A percentile compares a stretch with the other conserved stretches of the same genome.
Conservation (phyloP, 2,888 invertebrate species). For the Folsomia manolachei region DNA sequence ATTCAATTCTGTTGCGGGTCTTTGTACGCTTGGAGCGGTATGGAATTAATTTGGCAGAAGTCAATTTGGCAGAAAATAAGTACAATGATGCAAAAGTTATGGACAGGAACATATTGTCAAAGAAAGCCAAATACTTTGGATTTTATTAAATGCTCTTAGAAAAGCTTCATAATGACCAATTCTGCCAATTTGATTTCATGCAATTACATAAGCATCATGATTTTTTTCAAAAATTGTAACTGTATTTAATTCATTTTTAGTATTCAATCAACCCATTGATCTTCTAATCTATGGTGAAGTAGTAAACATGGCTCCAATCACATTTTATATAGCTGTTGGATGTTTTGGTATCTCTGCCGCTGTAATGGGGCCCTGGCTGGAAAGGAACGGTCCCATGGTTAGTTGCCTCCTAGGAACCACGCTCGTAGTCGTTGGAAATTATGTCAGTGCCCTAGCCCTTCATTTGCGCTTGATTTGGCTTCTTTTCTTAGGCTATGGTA, state of each 20-base stretch:
- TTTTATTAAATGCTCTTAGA: too few relatives aligned
- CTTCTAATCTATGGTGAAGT: constrained; percentile 35
- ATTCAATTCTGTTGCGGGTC: constrained; percentile 47
- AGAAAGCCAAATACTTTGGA: too few relatives aligned
- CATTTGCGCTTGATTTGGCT: constrained; percentile 37
- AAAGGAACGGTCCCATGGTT: constrained; percentile 39
- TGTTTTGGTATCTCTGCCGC: constrained; percentile 42
- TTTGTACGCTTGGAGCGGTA: constrained; percentile 47
- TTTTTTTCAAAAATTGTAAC: too few relatives aligned
- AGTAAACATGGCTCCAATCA: constrained; percentile 41
- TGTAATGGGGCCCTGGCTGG: constrained; percentile 45
- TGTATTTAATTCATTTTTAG: too few relatives aligned
- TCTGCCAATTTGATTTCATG: too few relatives aligned
- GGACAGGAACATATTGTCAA: too few relatives aligned
- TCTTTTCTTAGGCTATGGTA: constrained; percentile 34
- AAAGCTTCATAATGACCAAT: too few relatives aligned
- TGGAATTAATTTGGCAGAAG: too few relatives aligned
- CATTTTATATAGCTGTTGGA: constrained; percentile 47
- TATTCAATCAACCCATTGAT: constrained; percentile 47
- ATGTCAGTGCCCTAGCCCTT: constrained; percentile 36
- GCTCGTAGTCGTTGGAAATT: constrained; percentile 38
- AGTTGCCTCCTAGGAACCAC: constrained; percentile 34
- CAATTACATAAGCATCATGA: too few relatives aligned
- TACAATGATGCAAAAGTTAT: too few relatives aligned
- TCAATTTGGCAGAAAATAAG: too few relatives aligned